phyloP scores from a whole-genome alignment of 2,888 invertebrate species.

The Enchytraeus crypticus region DNA sequence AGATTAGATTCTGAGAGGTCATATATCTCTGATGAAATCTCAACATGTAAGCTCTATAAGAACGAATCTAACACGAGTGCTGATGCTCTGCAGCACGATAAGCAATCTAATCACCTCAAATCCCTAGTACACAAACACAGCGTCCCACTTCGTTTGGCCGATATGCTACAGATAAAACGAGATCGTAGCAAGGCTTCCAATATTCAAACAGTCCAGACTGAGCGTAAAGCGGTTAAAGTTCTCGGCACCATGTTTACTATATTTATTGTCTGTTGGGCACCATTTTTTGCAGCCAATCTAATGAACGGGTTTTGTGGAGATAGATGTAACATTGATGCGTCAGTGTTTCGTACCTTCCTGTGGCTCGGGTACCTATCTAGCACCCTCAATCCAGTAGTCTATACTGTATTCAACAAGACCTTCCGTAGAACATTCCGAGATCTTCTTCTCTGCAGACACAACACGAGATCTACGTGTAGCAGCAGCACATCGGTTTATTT shows the following conservation, averaged over 20 bases:
- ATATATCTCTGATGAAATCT: too few species aligned
- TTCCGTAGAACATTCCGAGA: conserved; percentile 44
- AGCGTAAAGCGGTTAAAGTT: conserved; percentile 86
- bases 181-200: conserved; percentile 27
- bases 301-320: conserved; percentile 65
- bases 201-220: conserved; percentile 60
- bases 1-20: too few species aligned
- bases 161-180: conserved; percentile 35
- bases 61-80: too few species aligned
- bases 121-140: conserved; percentile 40
- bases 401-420: conserved; percentile 46
- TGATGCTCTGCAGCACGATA: too few species aligned
- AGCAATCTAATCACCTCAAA: conserved; percentile 19
- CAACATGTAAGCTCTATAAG: too few species aligned
- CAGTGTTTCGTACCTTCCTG: conserved; percentile 39
- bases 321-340: conserved; percentile 57
- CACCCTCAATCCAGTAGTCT: conserved; percentile 47
- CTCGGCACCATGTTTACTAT: conserved; percentile 46
- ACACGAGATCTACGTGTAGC: too few species aligned
- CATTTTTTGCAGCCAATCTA: conserved; percentile 53
- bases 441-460: conserved; percentile 26
- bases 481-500: too few species aligned
- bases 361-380: conserved; percentile 47
- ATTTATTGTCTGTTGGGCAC: conserved; percentile 47
- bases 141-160: conserved; percentile 39